Evolutionary conservation across 2,888 invertebrate genomes (phyloP), one percentile per base, ranked within the genome.

Genomic region (Orgyia antiqua): DNA sequence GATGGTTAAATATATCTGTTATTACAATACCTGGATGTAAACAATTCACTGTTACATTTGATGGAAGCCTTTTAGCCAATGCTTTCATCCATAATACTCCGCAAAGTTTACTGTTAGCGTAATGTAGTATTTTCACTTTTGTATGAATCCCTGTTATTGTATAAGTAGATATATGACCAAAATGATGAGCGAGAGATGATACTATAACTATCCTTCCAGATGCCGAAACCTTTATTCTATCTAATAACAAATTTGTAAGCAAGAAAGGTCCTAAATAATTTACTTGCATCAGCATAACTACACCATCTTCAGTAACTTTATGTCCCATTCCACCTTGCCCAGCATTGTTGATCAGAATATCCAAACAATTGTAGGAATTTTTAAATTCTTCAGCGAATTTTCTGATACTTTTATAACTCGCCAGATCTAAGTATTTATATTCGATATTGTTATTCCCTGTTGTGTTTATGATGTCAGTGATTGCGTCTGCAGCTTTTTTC

Each of bases 1-100:
- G 70, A 49, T 87, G 91, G 18, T 91, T 86, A 89, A 92, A 94
- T 29, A 94, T 94, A 10, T 92, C 92, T 0, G 93, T 93, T 61
- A 91, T 91, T 20, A 95, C 92, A 65, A 93, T 78, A 7, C 96
- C 96, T 0, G 96, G 96, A 74, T 96, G 95, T 28, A 95, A 70
- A 43, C 90, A 91, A 61, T 96, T 96, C 0, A 89, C 93, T 0
- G 92, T 93, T 0, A 95, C 90, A 2, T 90, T 90, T 8, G 51
- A 50, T 1, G 77, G 70, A 2, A 87, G 40, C 15, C 65, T 56
- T 21, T 69, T 74, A 0, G 72, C 68, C n/a, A 88, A 57, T 4
- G 80, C 83, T 29, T 72, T 80, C 7, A 67, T 65, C 68, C 79
- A 80, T 2, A 87, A 48, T 1, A 87, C 41, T 24, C 76, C 67